phyloP scores from a whole-genome alignment of 2,888 invertebrate genomes.

The Asteroscopus sphinx region DNA sequence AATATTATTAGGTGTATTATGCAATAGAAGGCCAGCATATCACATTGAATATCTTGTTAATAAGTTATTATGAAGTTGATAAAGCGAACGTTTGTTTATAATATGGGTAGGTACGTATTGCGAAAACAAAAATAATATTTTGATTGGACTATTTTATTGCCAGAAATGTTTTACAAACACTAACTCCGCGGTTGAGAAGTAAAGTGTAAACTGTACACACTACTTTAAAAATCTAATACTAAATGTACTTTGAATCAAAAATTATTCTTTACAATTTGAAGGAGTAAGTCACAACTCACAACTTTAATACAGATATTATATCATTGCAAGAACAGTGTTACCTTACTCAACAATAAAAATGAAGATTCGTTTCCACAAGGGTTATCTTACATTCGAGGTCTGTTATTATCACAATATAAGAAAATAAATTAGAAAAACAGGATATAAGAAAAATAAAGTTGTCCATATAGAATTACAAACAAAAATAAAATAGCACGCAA shows the following conservation, averaged over 20 bases:
- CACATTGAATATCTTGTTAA: slow-evolving; percentile 4
- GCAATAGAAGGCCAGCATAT: slow-evolving; percentile 2
- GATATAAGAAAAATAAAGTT: slow-evolving; percentile 80
- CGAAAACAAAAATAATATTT: slow-evolving; percentile 61
- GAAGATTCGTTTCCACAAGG: slow-evolving; percentile 80
- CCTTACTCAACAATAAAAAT: slow-evolving; percentile 72
- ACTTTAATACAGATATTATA: slow-evolving; percentile 68
- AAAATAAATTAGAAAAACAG: slow-evolving; percentile 87
- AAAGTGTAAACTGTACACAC: slow-evolving; percentile 85
- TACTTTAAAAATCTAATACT: slow-evolving; percentile 82
- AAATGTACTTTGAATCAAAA: slow-evolving; percentile 82
- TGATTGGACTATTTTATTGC: slow-evolving; percentile 89
- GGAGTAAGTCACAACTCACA: slow-evolving; percentile 83
- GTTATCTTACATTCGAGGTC: slow-evolving; percentile 85
- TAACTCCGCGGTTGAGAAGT: slow-evolving; percentile 75
- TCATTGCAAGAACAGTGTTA: slow-evolving; percentile 77
- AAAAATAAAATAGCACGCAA: slow-evolving; percentile 81
- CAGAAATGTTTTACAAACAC: slow-evolving; percentile 89
- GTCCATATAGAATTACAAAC: slow-evolving; percentile 81
- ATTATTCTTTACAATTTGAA: slow-evolving; percentile 72
- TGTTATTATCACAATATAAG: slow-evolving; percentile 85
- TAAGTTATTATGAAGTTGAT: slow-evolving; percentile 11
- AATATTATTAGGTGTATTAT: background rate
- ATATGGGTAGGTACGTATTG: slow-evolving; percentile 1
- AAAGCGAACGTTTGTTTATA: slow-evolving; percentile 12